A percentile compares a stretch with the other conserved stretches of the same genome.
Conservation (phyloP, 2,888 invertebrate genomes). For the Parelbella ahira region DNA sequence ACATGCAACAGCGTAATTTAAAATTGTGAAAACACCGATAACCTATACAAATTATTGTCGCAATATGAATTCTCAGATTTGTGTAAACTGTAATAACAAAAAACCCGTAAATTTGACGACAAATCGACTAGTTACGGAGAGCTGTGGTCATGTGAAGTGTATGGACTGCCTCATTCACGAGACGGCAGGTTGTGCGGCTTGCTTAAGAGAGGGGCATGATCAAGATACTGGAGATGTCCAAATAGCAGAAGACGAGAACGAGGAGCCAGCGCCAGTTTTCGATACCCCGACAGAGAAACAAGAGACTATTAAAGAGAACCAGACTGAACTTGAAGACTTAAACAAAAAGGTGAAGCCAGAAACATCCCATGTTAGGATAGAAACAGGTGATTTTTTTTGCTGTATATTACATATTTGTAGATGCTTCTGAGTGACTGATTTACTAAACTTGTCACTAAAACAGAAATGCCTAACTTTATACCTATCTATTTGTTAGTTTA, state of each 20-base stretch:
- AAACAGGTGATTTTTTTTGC: slow-evolving; percentile 55
- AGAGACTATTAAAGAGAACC: slow-evolving; percentile 29
- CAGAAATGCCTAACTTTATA: too few species aligned
- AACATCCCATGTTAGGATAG: slow-evolving; percentile 60
- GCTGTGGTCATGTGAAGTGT: slow-evolving; percentile 88
- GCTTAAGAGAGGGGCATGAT: slow-evolving; percentile 44
- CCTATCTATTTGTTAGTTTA: too few species aligned
- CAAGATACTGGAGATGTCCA: slow-evolving; percentile 29
- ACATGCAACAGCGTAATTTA: slow-evolving; percentile 10
- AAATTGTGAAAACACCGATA: slow-evolving; percentile 23
- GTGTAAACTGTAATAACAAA: slow-evolving; percentile 82
- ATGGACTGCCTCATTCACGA: slow-evolving; percentile 85
- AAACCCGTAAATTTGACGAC: slow-evolving; percentile 76
- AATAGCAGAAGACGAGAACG: slow-evolving; percentile 12
- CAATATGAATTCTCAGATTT: slow-evolving; percentile 70
- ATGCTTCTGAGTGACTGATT: too few species aligned
- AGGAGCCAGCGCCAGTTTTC: slow-evolving; percentile 20
- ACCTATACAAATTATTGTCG: slow-evolving; percentile 38
- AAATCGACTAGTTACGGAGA: slow-evolving; percentile 85
- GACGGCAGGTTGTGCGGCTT: slow-evolving; percentile 82
- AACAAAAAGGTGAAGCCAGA: slow-evolving; percentile 58
- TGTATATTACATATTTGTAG: too few species aligned
- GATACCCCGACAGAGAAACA: slow-evolving; percentile 22
- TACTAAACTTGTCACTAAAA: too few species aligned
- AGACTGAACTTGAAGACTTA: slow-evolving; percentile 37